Percentiles rank a stretch among this genome's conserved stretches.
These are phyloP conservation scores for Nemoura dubitans DNA, from an alignment of 2,888 invertebrate species.

Conservation along the genomic window DNA sequence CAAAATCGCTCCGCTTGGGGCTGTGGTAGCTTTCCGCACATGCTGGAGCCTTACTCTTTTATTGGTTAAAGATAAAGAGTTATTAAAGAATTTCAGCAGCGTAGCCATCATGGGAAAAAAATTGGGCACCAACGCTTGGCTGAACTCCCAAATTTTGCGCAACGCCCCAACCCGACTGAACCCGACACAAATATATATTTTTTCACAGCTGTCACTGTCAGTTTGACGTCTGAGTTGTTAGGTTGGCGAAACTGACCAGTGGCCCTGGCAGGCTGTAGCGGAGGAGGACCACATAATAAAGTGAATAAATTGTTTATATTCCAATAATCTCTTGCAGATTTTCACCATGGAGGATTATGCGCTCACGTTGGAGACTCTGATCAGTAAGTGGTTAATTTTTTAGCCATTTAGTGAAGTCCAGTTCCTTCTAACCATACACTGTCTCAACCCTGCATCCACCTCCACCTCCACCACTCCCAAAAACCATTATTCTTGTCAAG, in stretches of 20 bases:
- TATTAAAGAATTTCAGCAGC: neutral
- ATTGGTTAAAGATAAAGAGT: neutral
- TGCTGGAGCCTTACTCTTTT: slow-evolving; percentile 20
- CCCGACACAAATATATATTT: neutral
- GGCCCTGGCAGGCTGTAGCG: neutral
- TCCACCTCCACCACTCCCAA: neutral
- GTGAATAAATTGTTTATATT: neutral
- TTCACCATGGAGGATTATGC: slow-evolving; percentile 69
- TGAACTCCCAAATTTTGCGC: neutral
- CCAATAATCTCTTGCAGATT: neutral
- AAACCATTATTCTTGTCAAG: neutral
- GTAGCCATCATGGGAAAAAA: neutral
- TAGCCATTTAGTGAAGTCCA: neutral
- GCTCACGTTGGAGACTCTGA: slow-evolving; percentile 76
- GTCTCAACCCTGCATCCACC: neutral
- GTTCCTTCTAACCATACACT: neutral
- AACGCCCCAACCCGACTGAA: neutral
- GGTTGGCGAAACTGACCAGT: neutral
- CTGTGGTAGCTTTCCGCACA: slow-evolving; percentile 63
- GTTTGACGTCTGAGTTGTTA: neutral
- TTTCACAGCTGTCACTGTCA: slow-evolving; percentile 38
- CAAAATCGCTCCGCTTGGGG: slow-evolving; percentile 74
- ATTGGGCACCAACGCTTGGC: no score
- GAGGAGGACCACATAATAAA: neutral
- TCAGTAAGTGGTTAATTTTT: slow-evolving; percentile 67